Conservation (phyloP, 2,113 vertebrate genomes). For the Galeopterus variegatus region DNA sequence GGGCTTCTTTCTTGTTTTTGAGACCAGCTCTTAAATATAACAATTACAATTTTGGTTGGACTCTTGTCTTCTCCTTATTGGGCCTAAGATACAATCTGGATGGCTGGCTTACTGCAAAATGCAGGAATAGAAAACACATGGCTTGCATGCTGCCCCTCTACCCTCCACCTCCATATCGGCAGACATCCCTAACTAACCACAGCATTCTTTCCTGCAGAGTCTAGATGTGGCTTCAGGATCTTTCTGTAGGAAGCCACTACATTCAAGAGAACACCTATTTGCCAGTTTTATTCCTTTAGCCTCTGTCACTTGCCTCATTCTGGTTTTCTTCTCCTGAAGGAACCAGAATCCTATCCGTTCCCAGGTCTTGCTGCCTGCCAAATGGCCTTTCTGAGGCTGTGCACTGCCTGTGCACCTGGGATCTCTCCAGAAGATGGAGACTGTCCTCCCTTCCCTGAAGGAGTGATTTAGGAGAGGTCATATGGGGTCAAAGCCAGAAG, state of each 20-base stretch:
- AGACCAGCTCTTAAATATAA: neutral
- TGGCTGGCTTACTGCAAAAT: neutral
- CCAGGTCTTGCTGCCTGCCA: neutral
- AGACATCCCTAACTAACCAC: neutral
- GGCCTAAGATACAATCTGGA: neutral
- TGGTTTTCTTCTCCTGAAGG: neutral
- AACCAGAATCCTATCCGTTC: neutral
- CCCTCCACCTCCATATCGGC: no score
- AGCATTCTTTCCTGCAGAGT: neutral
- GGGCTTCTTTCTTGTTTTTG: neutral
- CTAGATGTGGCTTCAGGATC: neutral
- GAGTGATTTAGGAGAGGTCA: neutral
- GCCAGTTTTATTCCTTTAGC: neutral
- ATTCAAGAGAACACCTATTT: neutral
- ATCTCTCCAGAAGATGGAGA: neutral
- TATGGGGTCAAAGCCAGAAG: neutral
- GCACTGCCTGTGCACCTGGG: neutral
- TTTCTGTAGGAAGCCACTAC: neutral
- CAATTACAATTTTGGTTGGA: neutral
- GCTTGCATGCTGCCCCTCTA: neutral
- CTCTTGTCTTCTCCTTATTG: neutral
- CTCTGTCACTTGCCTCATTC: neutral
- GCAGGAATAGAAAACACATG: neutral
- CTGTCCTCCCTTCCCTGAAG: no score
- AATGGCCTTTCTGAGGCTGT: neutral